Base-by-base conservation (phyloP, 2,888 invertebrate species). In the Polia nebulosa region DNA sequence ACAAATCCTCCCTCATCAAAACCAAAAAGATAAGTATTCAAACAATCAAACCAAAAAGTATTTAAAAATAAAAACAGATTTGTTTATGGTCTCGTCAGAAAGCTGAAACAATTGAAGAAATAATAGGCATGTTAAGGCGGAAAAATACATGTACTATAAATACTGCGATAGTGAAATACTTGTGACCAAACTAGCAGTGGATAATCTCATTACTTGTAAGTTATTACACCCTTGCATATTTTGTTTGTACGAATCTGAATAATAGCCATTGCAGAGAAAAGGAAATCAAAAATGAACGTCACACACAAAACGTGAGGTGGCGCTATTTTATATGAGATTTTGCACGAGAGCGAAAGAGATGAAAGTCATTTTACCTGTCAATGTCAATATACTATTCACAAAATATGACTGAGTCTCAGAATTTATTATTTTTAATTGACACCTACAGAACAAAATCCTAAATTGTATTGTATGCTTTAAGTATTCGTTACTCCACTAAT, bases 81-180 rank as follows among this genome's bases (percentile, higher is more conserved):
- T 78, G 78, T 80, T 67, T 83, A 84, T 82, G 82, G 82, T 78
- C 55, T 80, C 70, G 70, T 72, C 87, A 87, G 86, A 87, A 85
- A 87, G 74, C 84, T 87, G 84, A 88, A 88, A 89, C 86, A 89
- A 87, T 86, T 89, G 88, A 89, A 87, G 83, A 68, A 85, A 64
- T 76, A 78, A 72, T 86, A 88, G 86, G 87, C 80, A 88, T 84
- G 87, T 52, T 80, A 82, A 81, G 82, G 81, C 82, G 66, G 69
- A 80, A 71, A 85, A 82, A 78, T 87, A 83, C 72, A 79, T 78
- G 73, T 75, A 73, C 70, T 74, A 17, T 78, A 81, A 63, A 72
- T 81, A 80, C 69, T 80, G 76, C 58, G 74, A 73, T 67, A 73
- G 82, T 83, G 78, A 82, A 78, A 78, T 83, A 83, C 81, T 80